Percentiles rank a stretch among this genome's conserved stretches.
These are phyloP conservation scores for Pyrocoelia pectoralis DNA, from an alignment of 2,888 invertebrate species.

Conservation along the genomic window DNA sequence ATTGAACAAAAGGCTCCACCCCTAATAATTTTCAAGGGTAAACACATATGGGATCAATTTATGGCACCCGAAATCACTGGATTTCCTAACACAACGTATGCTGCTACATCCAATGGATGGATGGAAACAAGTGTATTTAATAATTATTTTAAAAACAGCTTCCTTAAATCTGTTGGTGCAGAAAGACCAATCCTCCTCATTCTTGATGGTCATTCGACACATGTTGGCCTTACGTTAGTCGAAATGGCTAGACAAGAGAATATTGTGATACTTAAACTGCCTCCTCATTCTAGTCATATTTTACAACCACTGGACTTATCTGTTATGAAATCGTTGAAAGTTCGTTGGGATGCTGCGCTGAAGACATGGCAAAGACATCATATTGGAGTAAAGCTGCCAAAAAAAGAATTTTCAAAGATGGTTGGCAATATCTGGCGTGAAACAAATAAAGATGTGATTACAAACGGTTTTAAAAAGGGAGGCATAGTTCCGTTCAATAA, in stretches of 20 bases:
- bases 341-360: constrained; percentile 2
- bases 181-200: constrained; percentile 42
- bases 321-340: background rate
- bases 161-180: constrained; percentile 31
- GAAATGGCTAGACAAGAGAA: background rate
- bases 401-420: background rate
- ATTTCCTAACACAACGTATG: constrained; percentile 43
- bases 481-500: background rate
- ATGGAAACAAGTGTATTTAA: constrained; percentile 39
- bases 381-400: background rate
- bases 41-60: constrained; percentile 49
- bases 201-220: background rate
- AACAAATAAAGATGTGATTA: background rate
- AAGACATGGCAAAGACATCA: background rate
- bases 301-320: background rate
- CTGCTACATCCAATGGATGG: constrained; percentile 49
- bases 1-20: too few relatives aligned
- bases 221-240: background rate
- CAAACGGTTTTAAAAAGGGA: background rate
- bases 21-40: constrained; percentile 51
- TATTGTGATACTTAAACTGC: constrained; percentile 3
- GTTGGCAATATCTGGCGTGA: background rate
- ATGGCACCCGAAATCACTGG: background rate
- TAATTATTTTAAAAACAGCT: constrained; percentile 43
- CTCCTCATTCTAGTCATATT: background rate